These are phyloP conservation scores for Melanophora roralis DNA, from an alignment of 2,888 invertebrate species.

Conservation along the genomic window DNA sequence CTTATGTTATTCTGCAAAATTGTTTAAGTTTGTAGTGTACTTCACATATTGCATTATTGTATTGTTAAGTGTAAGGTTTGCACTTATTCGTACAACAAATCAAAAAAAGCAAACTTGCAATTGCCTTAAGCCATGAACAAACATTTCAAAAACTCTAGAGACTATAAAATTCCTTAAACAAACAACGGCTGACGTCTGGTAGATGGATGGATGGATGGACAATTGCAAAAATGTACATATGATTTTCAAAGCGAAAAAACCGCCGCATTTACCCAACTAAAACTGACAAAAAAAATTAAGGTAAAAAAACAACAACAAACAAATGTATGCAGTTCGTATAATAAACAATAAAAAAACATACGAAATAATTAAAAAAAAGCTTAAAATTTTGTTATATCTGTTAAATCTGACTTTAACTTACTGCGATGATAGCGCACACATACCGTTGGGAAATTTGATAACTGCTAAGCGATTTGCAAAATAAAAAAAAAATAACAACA, in stretches of 20 bases:
- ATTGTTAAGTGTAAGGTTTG: conserved; percentile 10
- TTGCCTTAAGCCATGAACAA: conserved; percentile 60
- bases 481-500: not conserved
- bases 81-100: conserved; percentile 23
- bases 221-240: conserved; percentile 42
- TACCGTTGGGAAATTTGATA: conserved; percentile 60
- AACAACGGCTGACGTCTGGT: conserved; percentile 61
- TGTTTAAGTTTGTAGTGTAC: not conserved
- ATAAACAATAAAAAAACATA: not conserved
- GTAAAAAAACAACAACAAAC: conserved; percentile 15
- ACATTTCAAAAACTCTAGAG: conserved; percentile 60
- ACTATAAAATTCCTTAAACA: conserved; percentile 61
- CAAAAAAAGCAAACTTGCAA: conserved; percentile 58
- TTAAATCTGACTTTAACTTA: conserved; percentile 50
- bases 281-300: conserved; percentile 2
- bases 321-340: not conserved
- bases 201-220: conserved; percentile 56
- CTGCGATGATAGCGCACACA: conserved; percentile 42
- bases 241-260: conserved; percentile 56
- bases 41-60: no score
- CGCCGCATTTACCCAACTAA: conserved; percentile 48
- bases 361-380: conserved; percentile 32
- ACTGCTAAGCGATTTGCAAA: conserved; percentile 48
- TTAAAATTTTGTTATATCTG: conserved; percentile 61
- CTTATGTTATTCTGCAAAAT: not conserved